phyloP scores from a whole-genome alignment of 2,888 invertebrate species.

The Venustoraphidia nigricollis region DNA sequence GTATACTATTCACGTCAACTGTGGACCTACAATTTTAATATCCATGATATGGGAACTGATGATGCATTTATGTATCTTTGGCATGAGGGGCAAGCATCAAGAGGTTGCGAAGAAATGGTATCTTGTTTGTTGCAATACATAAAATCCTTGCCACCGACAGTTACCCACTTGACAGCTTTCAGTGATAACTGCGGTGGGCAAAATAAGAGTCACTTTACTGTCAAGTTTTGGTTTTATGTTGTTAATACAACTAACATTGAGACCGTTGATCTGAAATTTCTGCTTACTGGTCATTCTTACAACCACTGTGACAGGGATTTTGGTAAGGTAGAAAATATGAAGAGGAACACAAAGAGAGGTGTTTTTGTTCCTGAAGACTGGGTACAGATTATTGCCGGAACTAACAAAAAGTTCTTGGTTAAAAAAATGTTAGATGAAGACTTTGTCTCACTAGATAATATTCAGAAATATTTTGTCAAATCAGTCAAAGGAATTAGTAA shows the following conservation, averaged over 20 bases:
- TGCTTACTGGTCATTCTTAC: constrained; percentile 9
- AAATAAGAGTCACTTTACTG: background rate
- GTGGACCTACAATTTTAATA: constrained; percentile 12
- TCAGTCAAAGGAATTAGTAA: too few species aligned
- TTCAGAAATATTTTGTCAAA: too few species aligned
- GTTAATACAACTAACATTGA: constrained; percentile 9
- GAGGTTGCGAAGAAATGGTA: constrained; percentile 11
- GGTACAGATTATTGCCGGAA: too few species aligned
- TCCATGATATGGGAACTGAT: constrained; percentile 6
- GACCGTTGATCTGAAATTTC: background rate
- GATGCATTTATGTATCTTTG: constrained; percentile 11
- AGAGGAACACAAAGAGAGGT: too few species aligned
- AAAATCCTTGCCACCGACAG: constrained; percentile 4
- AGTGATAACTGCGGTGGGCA: constrained; percentile 11
- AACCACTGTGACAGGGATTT: background rate
- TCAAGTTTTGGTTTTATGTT: constrained; percentile 12
- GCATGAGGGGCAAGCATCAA: constrained; percentile 11
- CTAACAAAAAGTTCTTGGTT: too few species aligned
- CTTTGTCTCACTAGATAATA: too few species aligned
- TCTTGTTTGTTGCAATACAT: constrained; percentile 11
- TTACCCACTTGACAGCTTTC: constrained; percentile 9
- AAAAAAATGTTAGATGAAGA: too few species aligned
- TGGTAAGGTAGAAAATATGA: too few species aligned
- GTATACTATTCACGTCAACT: constrained; percentile 12
- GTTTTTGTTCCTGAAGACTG: too few species aligned